Conservation (phyloP, 2,888 invertebrate species). For the Nemotelus nigrinus region DNA sequence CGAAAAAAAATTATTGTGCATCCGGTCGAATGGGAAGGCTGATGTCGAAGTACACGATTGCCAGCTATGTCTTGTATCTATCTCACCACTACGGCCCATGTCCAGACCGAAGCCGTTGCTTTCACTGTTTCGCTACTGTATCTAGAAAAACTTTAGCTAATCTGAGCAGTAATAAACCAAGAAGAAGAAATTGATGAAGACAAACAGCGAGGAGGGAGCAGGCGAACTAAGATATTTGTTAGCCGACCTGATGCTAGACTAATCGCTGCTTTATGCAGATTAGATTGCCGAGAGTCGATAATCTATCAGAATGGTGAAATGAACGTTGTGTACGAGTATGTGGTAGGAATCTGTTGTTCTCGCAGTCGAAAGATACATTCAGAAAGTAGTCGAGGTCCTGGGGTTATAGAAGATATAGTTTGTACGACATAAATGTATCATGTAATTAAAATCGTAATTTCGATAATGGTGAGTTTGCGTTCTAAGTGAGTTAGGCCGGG, state of each 20-base stretch:
- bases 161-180: background rate
- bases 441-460: too few relatives aligned
- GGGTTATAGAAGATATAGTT: too few relatives aligned
- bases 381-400: too few relatives aligned
- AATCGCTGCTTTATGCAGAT: slow-evolving; percentile 39
- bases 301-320: slow-evolving; percentile 6
- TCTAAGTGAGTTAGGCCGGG: too few relatives aligned
- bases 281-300: slow-evolving; percentile 19
- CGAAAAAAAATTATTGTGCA: slow-evolving; percentile 4
- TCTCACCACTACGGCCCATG: background rate
- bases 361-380: background rate
- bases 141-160: slow-evolving; percentile 14
- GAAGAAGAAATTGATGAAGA: background rate
- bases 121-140: slow-evolving; percentile 33
- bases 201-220: background rate
- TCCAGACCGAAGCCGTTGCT: background rate
- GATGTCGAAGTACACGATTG: background rate
- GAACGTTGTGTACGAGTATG: background rate
- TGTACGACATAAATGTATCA: too few relatives aligned
- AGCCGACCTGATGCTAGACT: slow-evolving; percentile 7
- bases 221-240: slow-evolving; percentile 11
- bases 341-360: background rate
- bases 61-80: background rate
- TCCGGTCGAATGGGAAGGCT: slow-evolving; percentile 18
- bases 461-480: too few relatives aligned